Evolutionary conservation across 2,113 vertebrate species (phyloP), one percentile per base, ranked within the genome.

Genomic region (Phalacrocorax carbo): DNA sequence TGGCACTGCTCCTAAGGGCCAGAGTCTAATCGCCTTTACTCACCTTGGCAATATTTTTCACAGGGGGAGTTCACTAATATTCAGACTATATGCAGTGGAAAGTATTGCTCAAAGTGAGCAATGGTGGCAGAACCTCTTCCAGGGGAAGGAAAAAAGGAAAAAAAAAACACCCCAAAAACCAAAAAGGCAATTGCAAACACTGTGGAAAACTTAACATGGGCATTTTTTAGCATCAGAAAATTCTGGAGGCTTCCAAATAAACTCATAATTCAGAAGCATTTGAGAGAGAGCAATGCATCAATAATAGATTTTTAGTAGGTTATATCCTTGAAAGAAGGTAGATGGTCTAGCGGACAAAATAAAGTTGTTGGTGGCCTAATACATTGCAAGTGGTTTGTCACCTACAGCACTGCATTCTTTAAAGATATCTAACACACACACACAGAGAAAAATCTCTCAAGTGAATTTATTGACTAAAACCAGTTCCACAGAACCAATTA

Each of bases 401-500:
- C 92, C 96, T 85, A 94, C 38, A 98, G 96, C 90, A 92, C 48
- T 69, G 79, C 86, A 91, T 97, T 97, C 96, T 97, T 98, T 96
- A 97, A 97, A 93, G 94, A 96, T 97, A 92, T 79, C 97, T 96
- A 96, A 95, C 80, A 95, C 89, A 94, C 69, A 95, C 46, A 95
- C 21, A 65, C 40, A 60, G 11, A 69, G 82, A 79, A 62, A 90
- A 88, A 93, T 23, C 64, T 95, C 98, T 98, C 97, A 96, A 98
- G 97, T 97, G 98, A 98, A 97, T 98, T 98, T 98, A 98, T 98
- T 98, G 98, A 98, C 98, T 98, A 98, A 98, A 98, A 97, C 96
- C 97, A 98, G 98, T 98, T 98, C 96, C 97, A 98, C 97, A 98
- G 97, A 98, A 98, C 98, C 98, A 98, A 98, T 98, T 98, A 98